phyloP scores from a whole-genome alignment of 2,113 vertebrate genomes.

The Ailurus styani region DNA sequence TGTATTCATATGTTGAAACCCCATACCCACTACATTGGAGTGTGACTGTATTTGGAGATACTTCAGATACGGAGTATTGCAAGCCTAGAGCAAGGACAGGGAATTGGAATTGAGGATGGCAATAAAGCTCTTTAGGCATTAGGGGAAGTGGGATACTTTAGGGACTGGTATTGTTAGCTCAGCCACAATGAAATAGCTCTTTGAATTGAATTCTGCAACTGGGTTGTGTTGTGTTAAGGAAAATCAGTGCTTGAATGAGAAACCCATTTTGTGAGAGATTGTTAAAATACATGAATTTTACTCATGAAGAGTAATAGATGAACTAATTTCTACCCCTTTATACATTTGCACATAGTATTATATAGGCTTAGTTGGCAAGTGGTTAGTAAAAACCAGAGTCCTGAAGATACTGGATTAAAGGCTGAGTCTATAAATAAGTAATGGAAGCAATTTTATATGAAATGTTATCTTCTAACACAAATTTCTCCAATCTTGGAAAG shows the following conservation, averaged over 20 bases:
- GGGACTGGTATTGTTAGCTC: not conserved
- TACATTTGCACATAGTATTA: not conserved
- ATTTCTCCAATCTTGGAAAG: constrained; percentile 14
- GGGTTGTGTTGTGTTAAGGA: not conserved
- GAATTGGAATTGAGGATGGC: not conserved
- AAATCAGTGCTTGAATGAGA: not conserved
- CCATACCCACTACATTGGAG: not conserved
- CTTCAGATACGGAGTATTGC: not conserved
- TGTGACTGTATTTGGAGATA: not conserved
- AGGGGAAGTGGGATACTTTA: not conserved
- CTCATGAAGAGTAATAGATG: not conserved
- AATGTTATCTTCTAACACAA: not conserved
- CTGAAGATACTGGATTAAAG: not conserved
- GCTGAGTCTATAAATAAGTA: not conserved
- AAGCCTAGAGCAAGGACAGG: not conserved
- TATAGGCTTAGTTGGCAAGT: not conserved
- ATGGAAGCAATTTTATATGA: not conserved
- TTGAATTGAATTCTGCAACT: not conserved
- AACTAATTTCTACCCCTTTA: not conserved
- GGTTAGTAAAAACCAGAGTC: not conserved
- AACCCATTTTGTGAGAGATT: not conserved
- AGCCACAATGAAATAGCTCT: not conserved
- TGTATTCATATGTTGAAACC: not conserved
- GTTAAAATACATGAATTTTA: not conserved
- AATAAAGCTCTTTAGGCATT: not conserved